Evolutionary conservation across 1,140 invertebrate genomes (phyloP).

Genomic region (Tetraneura akinire): DNA sequence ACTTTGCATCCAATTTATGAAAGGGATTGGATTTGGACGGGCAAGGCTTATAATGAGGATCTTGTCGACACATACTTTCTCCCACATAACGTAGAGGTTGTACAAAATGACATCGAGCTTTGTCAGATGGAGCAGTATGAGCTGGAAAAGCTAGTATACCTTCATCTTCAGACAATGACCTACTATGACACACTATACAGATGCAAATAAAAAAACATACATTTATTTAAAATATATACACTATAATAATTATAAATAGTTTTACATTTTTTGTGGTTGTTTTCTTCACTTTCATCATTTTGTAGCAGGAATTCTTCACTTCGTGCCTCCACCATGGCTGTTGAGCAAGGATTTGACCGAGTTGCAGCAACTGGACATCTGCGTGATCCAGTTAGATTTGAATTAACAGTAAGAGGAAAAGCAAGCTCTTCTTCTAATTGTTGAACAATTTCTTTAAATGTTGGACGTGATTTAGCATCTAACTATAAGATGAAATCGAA

Average conservation of each 20-base stretch:
- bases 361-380: conserved; percentile 38
- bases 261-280: conserved; percentile 54
- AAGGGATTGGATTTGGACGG: conserved; percentile 69
- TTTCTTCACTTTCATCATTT: conserved; percentile 34
- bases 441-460: conserved; percentile 75
- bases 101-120: conserved; percentile 70
- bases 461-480: conserved; percentile 80
- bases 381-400: conserved; percentile 23
- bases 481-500: conserved; percentile 65
- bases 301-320: conserved; percentile 52
- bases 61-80: conserved; percentile 76
- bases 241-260: conserved; percentile 53
- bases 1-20: conserved; percentile 65
- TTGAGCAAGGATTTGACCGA: conserved; percentile 46
- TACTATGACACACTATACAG: conserved; percentile 64
- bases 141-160: conserved; percentile 62
- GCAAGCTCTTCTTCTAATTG: conserved; percentile 61
- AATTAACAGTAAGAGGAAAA: neutral
- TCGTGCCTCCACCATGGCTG: conserved; percentile 46
- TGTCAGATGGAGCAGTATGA: conserved; percentile 67
- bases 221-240: neutral
- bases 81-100: conserved; percentile 67
- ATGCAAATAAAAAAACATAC: conserved; percentile 41
- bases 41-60: conserved; percentile 71
- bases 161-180: conserved; percentile 71